phyloP scores from a whole-genome alignment of 1,140 invertebrate genomes.

The Papilio machaon region DNA sequence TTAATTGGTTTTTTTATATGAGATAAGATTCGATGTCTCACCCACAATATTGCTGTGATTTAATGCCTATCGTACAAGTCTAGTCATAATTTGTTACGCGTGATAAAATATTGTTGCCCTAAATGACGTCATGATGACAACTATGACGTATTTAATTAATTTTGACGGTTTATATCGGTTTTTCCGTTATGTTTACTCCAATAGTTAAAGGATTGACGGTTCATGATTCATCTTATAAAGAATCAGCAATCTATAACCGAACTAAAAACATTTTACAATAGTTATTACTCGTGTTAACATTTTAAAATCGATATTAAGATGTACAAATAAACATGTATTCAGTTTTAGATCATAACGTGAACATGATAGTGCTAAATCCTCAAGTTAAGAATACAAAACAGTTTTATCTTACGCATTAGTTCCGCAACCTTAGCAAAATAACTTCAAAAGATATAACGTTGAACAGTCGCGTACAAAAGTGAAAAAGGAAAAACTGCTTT shows the following conservation, averaged over 20 bases:
- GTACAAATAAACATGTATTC: neutral
- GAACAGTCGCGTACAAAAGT: conserved; percentile 48
- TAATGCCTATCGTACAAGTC: conserved; percentile 10
- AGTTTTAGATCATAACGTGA: conserved; percentile 24
- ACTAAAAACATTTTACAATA: neutral
- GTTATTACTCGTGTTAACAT: neutral
- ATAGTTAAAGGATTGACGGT: too few relatives aligned
- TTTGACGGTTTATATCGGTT: neutral
- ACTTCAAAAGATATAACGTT: conserved; percentile 40
- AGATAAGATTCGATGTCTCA: conserved; percentile 19
- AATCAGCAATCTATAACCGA: neutral
- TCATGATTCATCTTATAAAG: neutral
- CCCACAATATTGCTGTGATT: conserved; percentile 26
- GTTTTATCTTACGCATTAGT: conserved; percentile 49
- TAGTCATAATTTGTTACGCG: neutral
- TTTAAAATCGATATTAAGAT: neutral
- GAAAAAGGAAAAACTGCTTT: neutral
- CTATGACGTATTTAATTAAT: neutral
- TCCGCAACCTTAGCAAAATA: conserved; percentile 46
- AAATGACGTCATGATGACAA: neutral
- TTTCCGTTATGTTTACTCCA: neutral
- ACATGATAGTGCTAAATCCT: conserved; percentile 49
- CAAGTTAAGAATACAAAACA: conserved; percentile 52
- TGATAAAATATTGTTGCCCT: neutral
- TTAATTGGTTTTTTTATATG: conserved; percentile 25